phyloP scores from a whole-genome alignment of 2,113 vertebrate species.

The Jacana jacana region DNA sequence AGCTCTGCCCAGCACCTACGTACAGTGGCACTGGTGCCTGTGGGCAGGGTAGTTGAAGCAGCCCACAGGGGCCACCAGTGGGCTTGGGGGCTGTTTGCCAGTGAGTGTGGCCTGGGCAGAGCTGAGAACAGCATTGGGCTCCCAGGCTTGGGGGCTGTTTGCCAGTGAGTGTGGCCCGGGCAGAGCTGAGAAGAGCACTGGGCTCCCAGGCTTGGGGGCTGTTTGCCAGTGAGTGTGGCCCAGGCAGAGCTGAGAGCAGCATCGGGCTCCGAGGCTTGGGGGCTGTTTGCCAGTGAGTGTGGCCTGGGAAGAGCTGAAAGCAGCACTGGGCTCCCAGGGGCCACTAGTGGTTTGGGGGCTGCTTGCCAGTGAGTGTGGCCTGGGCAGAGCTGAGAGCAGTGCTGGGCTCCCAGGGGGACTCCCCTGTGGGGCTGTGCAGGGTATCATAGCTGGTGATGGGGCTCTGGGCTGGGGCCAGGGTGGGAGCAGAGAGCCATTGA shows the following conservation, averaged over 20 bases:
- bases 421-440: neutral
- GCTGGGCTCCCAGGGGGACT: neutral
- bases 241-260: neutral
- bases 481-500: neutral
- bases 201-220: neutral
- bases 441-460: neutral
- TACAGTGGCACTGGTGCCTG: fast-evolving
- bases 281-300: neutral
- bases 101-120: neutral
- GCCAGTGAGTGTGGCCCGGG: neutral
- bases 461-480: neutral
- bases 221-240: neutral
- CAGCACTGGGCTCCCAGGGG: too few relatives aligned
- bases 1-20: neutral
- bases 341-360: too few relatives aligned
- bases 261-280: too few relatives aligned
- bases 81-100: neutral
- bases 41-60: neutral
- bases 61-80: too few relatives aligned
- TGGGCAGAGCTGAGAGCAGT: neutral
- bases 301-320: neutral
- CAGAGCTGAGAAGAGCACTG: neutral
- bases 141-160: neutral
- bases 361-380: too few relatives aligned
- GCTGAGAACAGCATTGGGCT: neutral